These are phyloP conservation scores for Protosalanx chinensis DNA, from an alignment of 2,797 vertebrate genomes.

Conservation along the genomic window DNA sequence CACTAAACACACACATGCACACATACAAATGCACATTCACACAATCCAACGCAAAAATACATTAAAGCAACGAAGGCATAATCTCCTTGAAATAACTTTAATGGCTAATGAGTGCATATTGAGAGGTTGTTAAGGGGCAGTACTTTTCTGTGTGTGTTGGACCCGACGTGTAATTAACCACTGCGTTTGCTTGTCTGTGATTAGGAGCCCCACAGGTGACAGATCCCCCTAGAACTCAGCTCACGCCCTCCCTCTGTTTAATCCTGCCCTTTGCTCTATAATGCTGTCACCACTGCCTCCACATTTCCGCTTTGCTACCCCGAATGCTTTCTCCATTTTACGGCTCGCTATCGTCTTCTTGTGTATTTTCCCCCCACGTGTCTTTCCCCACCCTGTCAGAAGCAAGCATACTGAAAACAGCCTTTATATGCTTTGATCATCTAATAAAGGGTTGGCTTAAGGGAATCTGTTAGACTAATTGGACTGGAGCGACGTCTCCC, in stretches of 20 bases:
- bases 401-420: not conserved
- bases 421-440: conserved; percentile 29
- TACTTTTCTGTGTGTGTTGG: conserved; percentile 5
- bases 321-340: not conserved
- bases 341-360: not conserved
- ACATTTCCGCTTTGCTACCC: not conserved
- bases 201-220: conserved; percentile 36
- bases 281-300: not conserved
- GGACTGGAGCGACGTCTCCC: conserved; percentile 17
- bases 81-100: conserved; percentile 42
- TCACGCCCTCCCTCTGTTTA: conserved; percentile 4
- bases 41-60: conserved; percentile 25
- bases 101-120: conserved; percentile 39
- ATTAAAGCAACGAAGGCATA: conserved; percentile 41
- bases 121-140: conserved; percentile 29
- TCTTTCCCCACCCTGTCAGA: not conserved
- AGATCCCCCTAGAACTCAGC: conserved; percentile 11
- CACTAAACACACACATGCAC: conserved; percentile 16
- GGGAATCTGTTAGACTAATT: conserved; percentile 38
- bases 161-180: conserved; percentile 43
- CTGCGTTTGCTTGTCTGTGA: conserved; percentile 41
- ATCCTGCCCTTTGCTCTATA: not conserved
- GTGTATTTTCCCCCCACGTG: not conserved
- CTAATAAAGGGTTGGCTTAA: conserved; percentile 29
- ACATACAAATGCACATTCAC: not conserved